Evolutionary conservation across 2,797 vertebrate genomes (phyloP).

Genomic region (Euphonia xanthogaster): DNA sequence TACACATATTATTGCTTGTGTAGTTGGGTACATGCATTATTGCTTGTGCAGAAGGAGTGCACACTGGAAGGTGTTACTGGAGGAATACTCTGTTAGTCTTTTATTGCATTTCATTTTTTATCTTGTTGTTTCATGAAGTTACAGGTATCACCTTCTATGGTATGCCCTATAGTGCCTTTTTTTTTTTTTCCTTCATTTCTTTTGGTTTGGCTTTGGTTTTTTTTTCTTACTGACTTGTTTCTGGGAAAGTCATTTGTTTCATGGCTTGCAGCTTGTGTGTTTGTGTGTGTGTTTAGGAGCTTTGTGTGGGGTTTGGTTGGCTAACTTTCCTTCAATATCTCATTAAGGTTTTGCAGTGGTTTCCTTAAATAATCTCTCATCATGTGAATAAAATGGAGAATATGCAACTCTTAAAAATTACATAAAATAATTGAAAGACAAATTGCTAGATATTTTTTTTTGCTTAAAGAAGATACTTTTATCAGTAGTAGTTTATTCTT

Average conservation of each 20-base stretch:
- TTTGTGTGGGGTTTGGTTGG: slow-evolving; percentile 72
- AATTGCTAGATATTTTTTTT: not conserved
- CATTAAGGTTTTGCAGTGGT: slow-evolving; percentile 72
- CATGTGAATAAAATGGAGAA: not conserved
- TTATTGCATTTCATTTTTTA: slow-evolving; percentile 7
- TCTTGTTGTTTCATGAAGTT: slow-evolving; percentile 29
- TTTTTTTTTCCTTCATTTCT: not conserved
- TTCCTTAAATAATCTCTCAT: not conserved
- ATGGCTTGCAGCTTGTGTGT: slow-evolving; percentile 74
- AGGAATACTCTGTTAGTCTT: slow-evolving; percentile 42
- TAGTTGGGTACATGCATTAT: not conserved
- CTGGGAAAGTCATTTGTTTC: slow-evolving; percentile 83
- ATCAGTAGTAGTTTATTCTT: not conserved
- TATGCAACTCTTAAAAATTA: slow-evolving; percentile 42
- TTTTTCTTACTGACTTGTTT: slow-evolving; percentile 77
- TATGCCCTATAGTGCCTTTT: slow-evolving; percentile 1
- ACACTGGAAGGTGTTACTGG: not conserved
- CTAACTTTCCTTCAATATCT: slow-evolving; percentile 74
- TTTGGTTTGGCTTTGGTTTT: slow-evolving; percentile 20
- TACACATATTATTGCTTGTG: not conserved
- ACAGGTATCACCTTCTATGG: slow-evolving; percentile 32
- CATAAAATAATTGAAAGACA: not conserved
- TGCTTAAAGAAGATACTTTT: not conserved
- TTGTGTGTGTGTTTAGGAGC: slow-evolving; percentile 70
- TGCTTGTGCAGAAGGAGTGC: slow-evolving; percentile 5